These are phyloP conservation scores for Ophion obscuratus DNA, from an alignment of 2,888 invertebrate species.

Conservation along the genomic window DNA sequence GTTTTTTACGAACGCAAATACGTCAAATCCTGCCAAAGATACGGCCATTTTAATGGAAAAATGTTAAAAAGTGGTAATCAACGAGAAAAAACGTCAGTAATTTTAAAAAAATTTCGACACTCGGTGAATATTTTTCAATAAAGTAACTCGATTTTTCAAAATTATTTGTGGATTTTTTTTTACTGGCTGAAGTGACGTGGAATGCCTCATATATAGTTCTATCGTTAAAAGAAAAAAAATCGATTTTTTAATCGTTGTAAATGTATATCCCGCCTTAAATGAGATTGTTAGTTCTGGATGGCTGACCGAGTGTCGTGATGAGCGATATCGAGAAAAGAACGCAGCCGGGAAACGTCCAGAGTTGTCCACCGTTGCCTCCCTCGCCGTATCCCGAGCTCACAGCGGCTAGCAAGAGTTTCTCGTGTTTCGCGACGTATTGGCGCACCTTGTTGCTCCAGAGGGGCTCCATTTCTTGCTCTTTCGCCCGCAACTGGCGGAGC, in stretches of 20 bases:
- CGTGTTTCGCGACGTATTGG: conserved; percentile 86
- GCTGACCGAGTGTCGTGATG: conserved; percentile 88
- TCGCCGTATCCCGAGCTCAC: conserved; percentile 86
- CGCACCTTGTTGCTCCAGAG: conserved; percentile 88
- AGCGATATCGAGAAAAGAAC: conserved; percentile 89
- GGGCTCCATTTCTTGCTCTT: conserved; percentile 84
- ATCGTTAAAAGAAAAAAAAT: too few species aligned
- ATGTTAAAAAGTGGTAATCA: too few species aligned
- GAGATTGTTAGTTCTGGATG: conserved; percentile 48
- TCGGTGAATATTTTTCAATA: too few species aligned
- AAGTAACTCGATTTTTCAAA: too few species aligned
- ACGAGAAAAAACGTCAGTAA: too few species aligned
- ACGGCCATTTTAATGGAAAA: too few species aligned
- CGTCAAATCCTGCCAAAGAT: too few species aligned
- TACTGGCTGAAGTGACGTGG: too few species aligned
- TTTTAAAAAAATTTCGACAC: too few species aligned
- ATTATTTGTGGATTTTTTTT: not conserved
- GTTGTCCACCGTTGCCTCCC: conserved; percentile 85
- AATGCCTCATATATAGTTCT: too few species aligned
- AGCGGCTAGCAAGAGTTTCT: conserved; percentile 86
- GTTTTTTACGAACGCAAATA: too few species aligned
- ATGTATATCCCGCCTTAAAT: not conserved
- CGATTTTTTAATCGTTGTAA: too few species aligned
- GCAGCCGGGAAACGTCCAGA: conserved; percentile 89
- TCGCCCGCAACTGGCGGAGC: conserved; percentile 86